A percentile compares a stretch with the other conserved stretches of the same genome.
phyloP scores from a whole-genome alignment of 2,888 invertebrate species.

The Limenitis camilla region DNA sequence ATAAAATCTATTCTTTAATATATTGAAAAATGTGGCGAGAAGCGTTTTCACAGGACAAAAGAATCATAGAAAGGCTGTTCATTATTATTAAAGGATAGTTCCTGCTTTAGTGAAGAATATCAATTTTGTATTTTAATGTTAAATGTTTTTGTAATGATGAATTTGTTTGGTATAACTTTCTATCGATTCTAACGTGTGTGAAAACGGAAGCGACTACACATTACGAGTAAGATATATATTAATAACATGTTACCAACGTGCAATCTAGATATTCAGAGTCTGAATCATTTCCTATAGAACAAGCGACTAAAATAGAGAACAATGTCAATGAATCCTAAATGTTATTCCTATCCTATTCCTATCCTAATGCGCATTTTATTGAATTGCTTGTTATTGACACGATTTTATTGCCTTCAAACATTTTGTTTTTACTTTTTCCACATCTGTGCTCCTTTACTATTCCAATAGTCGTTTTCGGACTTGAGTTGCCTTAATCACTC shows the following conservation, averaged over 20 bases:
- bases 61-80: not conserved
- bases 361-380: slow-evolving; percentile 17
- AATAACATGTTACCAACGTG: not conserved
- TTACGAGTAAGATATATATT: not conserved
- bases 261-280: not conserved
- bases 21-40: not conserved
- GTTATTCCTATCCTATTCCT: too few relatives aligned
- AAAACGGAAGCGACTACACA: slow-evolving; percentile 3
- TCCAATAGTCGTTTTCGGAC: too few relatives aligned
- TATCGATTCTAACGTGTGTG: not conserved
- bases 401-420: not conserved
- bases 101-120: too few relatives aligned
- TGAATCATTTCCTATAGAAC: not conserved
- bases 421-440: not conserved
- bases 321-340: not conserved
- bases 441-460: too few relatives aligned
- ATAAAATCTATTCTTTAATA: not conserved
- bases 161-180: not conserved
- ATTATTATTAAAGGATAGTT: not conserved
- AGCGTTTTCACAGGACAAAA: slow-evolving; percentile 1
- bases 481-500: too few relatives aligned
- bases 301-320: not conserved
- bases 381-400: not conserved
- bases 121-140: too few relatives aligned
- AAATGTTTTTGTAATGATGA: not conserved